Evolutionary conservation across 2,797 vertebrate genomes (phyloP).

Genomic region (Phalanger gymnotis): DNA sequence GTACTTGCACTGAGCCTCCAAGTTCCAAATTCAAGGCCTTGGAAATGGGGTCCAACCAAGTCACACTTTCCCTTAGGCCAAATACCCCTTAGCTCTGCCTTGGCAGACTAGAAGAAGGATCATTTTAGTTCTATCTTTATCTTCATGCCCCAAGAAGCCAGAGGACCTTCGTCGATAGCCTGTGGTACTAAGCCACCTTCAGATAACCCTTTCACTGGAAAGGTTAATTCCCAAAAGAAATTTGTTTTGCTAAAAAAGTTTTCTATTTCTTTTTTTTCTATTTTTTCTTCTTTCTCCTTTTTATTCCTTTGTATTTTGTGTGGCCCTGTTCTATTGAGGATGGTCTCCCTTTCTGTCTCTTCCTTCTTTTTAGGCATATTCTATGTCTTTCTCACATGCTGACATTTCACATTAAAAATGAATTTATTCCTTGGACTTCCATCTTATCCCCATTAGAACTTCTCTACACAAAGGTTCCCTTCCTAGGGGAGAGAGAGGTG

Average conservation of each 20-base stretch:
- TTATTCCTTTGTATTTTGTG: background rate
- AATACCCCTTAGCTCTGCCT: background rate
- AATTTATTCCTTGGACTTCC: background rate
- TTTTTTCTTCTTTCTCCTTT: background rate
- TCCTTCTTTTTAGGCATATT: background rate
- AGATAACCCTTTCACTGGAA: conserved; percentile 30
- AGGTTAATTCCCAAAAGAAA: background rate
- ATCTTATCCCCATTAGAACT: background rate
- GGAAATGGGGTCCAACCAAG: background rate
- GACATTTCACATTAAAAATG: background rate
- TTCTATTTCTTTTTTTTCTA: background rate
- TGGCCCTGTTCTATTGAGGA: background rate
- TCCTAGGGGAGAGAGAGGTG: background rate
- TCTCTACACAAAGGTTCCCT: background rate
- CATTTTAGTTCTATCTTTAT: background rate
- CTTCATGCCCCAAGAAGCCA: background rate
- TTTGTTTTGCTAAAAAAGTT: background rate
- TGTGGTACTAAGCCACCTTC: background rate
- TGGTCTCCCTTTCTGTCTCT: background rate
- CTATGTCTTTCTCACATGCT: background rate
- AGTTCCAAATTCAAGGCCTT: background rate
- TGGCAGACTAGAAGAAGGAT: background rate
- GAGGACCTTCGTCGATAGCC: background rate
- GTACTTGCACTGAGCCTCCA: background rate
- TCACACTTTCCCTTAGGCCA: background rate